Conservation (phyloP, 2,888 invertebrate genomes). For the Lasioglossum lativentre region DNA sequence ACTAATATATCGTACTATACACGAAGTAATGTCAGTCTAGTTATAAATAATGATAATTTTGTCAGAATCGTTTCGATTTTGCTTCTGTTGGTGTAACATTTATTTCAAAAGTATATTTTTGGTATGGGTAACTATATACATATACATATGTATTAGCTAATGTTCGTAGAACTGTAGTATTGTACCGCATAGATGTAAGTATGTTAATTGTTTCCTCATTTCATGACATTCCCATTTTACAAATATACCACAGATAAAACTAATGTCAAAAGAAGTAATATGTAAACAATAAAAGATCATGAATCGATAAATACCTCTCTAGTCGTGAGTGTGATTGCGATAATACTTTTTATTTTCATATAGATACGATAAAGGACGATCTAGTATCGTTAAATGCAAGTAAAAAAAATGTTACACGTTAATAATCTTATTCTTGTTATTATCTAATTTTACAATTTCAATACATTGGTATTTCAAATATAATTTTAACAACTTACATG, state of each 20-base stretch:
- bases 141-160: neutral
- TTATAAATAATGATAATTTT: neutral
- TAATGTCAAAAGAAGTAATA: constrained; percentile 16
- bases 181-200: constrained; percentile 6
- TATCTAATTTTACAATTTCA: constrained; percentile 19
- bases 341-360: neutral
- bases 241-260: neutral
- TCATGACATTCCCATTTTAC: constrained; percentile 16
- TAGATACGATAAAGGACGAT: neutral
- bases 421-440: constrained; percentile 8
- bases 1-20: neutral
- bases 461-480: constrained; percentile 20
- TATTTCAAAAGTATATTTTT: constrained; percentile 8
- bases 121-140: neutral
- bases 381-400: neutral
- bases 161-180: neutral
- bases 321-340: neutral
- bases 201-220: constrained; percentile 32
- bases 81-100: neutral
- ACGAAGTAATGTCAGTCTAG: neutral
- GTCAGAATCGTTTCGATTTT: neutral
- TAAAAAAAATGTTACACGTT: neutral
- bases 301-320: neutral
- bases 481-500: constrained; percentile 25
- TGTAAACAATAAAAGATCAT: constrained; percentile 24